These are phyloP conservation scores for Eumaeus atala DNA, from an alignment of 1,140 invertebrate species.

Conservation along the genomic window DNA sequence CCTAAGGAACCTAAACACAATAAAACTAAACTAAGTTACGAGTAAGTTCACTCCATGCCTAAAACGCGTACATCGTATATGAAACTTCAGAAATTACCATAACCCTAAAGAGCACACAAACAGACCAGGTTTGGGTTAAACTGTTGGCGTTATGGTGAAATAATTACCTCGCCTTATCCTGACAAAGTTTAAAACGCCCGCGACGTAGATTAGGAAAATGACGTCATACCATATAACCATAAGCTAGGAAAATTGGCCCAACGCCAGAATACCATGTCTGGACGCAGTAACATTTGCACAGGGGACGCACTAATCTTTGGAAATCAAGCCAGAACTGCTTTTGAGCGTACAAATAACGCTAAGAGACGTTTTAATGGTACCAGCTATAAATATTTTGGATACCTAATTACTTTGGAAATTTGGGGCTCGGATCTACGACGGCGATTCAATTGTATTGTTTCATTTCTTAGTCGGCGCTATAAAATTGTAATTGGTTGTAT, in stretches of 20 bases:
- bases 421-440: too few species aligned
- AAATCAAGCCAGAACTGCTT: slow-evolving; percentile 36
- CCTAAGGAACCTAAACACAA: too few species aligned
- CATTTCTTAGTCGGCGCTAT: too few species aligned
- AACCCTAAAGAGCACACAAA: slow-evolving; percentile 17
- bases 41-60: too few species aligned
- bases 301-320: slow-evolving; percentile 46
- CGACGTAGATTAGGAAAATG: slow-evolving; percentile 33
- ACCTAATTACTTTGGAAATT: neutral
- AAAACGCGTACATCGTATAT: too few species aligned
- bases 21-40: too few species aligned
- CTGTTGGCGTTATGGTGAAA: slow-evolving; percentile 9
- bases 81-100: slow-evolving; percentile 12
- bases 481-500: too few species aligned
- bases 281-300: slow-evolving; percentile 52
- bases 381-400: slow-evolving; percentile 21
- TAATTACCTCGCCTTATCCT: slow-evolving; percentile 15
- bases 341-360: slow-evolving; percentile 31
- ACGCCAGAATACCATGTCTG: slow-evolving; percentile 53
- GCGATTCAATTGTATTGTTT: too few species aligned
- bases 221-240: slow-evolving; percentile 31
- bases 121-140: slow-evolving; percentile 10
- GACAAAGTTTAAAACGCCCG: slow-evolving; percentile 20
- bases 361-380: slow-evolving; percentile 28
- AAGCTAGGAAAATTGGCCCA: slow-evolving; percentile 41